Conservation (phyloP, 92 coral and sea anemone genomes). For the Epizoanthus stellaris region DNA sequence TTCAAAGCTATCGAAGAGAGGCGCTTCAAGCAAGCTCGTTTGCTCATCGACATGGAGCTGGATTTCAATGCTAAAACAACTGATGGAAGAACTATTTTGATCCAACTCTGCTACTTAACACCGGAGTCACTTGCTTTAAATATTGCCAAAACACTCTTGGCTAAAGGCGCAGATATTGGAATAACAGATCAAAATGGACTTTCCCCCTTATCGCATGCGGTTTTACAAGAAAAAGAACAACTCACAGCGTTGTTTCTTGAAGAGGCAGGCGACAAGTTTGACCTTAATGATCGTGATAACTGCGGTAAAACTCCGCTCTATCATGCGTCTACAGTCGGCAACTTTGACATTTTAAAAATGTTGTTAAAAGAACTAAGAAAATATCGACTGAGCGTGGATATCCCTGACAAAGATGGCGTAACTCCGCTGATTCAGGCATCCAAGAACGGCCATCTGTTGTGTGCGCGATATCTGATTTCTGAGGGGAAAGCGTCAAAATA, state of each 20-base stretch:
- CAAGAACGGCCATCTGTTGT: conserved; percentile 54
- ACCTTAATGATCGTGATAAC: conserved; percentile 65
- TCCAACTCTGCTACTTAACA: conserved; percentile 69
- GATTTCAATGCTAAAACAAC: conserved; percentile 56
- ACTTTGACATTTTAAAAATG: conserved; percentile 56
- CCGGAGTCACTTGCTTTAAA: conserved; percentile 64
- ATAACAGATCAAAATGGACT: conserved; percentile 55
- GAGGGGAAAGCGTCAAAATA: conserved; percentile 78
- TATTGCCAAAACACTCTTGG: conserved; percentile 60
- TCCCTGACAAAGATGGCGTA: conserved; percentile 60
- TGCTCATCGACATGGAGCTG: conserved; percentile 55
- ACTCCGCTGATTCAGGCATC: conserved; percentile 79
- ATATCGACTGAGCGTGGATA: conserved; percentile 69
- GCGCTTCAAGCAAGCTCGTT: conserved; percentile 79
- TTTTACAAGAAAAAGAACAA: conserved; percentile 56
- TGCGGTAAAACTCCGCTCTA: conserved; percentile 75
- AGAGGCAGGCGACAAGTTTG: conserved; percentile 53
- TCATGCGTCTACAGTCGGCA: conserved; percentile 71
- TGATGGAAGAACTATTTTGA: conserved; percentile 71
- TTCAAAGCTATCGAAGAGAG: conserved; percentile 76
- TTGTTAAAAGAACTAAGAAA: conserved; percentile 53
- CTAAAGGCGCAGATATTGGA: conserved; percentile 69
- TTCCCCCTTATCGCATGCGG: conserved; percentile 61
- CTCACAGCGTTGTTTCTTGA: conserved; percentile 55
- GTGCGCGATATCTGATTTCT: conserved; percentile 60